Evolutionary conservation across 2,797 vertebrate genomes (phyloP).

Genomic region (Chrosomus eos): DNA sequence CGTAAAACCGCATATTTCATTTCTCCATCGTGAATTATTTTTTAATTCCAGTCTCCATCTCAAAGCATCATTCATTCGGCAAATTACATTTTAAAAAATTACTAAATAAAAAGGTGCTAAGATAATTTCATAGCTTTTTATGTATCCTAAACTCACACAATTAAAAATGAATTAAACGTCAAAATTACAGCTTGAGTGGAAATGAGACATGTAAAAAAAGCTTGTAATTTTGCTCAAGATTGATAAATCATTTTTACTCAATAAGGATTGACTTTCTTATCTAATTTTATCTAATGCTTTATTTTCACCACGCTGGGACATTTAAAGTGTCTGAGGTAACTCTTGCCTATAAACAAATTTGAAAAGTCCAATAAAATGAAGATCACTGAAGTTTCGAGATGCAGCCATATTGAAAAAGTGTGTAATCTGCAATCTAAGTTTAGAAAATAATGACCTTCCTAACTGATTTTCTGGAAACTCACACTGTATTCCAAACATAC

Average conservation of each 20-base stretch:
- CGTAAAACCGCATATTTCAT: neutral
- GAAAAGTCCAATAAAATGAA: neutral
- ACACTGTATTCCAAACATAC: neutral
- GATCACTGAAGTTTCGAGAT: neutral
- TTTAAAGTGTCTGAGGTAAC: neutral
- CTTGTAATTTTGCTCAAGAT: neutral
- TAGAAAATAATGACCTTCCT: neutral
- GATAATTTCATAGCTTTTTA: neutral
- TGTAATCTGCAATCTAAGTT: neutral
- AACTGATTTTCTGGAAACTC: neutral
- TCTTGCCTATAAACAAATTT: neutral
- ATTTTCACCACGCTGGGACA: neutral
- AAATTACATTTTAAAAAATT: neutral
- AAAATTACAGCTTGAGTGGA: neutral
- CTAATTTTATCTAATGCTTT: neutral
- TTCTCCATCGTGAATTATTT: neutral
- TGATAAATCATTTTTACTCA: neutral
- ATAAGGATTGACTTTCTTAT: neutral
- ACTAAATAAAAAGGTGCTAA: neutral
- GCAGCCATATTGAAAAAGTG: neutral
- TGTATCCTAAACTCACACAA: neutral
- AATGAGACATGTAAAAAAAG: neutral
- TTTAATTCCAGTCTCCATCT: neutral
- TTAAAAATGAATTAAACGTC: neutral
- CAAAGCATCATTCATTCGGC: no score